These are phyloP conservation scores for Pristionchus maxplancki DNA, from an alignment of 2,888 invertebrate species.

Conservation along the genomic window DNA sequence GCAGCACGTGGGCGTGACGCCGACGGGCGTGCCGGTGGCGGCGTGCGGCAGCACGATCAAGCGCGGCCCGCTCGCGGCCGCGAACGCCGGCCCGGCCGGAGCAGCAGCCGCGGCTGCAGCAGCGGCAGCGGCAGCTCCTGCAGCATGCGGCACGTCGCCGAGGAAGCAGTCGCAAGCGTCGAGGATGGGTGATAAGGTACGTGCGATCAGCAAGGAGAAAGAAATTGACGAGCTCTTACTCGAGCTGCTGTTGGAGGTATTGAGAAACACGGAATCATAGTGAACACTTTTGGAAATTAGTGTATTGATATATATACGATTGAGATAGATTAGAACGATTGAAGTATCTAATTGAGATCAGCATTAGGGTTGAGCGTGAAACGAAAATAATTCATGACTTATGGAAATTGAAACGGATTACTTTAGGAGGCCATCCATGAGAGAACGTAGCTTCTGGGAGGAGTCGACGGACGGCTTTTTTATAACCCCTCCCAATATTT, in stretches of 20 bases:
- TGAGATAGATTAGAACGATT: background rate
- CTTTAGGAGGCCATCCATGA: too few relatives aligned
- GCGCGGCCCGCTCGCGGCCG: conserved; percentile 45
- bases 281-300: too few relatives aligned
- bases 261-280: too few relatives aligned
- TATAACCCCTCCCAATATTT: too few relatives aligned
- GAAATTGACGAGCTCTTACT: too few relatives aligned
- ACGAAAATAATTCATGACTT: too few relatives aligned
- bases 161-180: background rate
- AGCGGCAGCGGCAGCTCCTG: background rate
- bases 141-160: background rate
- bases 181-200: background rate
- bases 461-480: too few relatives aligned
- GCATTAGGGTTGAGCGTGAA: background rate
- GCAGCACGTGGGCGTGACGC: conserved; percentile 46
- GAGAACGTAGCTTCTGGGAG: too few relatives aligned
- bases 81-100: background rate
- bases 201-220: too few relatives aligned
- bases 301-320: background rate
- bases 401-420: too few relatives aligned
- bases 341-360: background rate
- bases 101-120: background rate
- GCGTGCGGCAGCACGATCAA: conserved; percentile 61
- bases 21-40: conserved; percentile 57
- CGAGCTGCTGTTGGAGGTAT: too few relatives aligned